A percentile compares a stretch with the other conserved stretches of the same genome.
These are phyloP conservation scores for Arvicanthis niloticus DNA, from an alignment of 2,113 vertebrate genomes.

Conservation along the genomic window DNA sequence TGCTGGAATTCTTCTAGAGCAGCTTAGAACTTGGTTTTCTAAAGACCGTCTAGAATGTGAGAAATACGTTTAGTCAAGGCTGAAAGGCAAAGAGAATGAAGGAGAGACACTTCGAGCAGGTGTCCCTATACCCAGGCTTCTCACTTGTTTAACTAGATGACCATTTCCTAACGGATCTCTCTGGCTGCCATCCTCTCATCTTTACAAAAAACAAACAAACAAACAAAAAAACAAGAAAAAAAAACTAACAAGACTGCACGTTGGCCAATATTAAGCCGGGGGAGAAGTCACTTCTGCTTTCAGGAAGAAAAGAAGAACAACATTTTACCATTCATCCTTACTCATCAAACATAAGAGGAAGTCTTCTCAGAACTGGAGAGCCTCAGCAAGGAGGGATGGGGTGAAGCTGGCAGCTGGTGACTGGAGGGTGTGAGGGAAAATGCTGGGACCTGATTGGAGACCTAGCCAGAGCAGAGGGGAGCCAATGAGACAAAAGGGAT, in stretches of 20 bases:
- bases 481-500: not conserved
- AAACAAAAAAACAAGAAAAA: not conserved
- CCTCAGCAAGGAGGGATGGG: not conserved
- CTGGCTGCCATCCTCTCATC: not conserved
- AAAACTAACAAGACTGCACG: not conserved
- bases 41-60: conserved; percentile 44
- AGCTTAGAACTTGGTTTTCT: conserved; percentile 42
- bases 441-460: not conserved
- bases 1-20: not conserved
- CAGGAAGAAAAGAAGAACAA: not conserved
- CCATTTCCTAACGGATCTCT: not conserved
- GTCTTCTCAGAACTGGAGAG: not conserved
- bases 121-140: not conserved
- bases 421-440: not conserved
- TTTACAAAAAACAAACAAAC: not conserved
- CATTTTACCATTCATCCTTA: conserved; percentile 42
- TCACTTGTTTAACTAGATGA: not conserved
- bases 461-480: not conserved
- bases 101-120: not conserved
- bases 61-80: not conserved
- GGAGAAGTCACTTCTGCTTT: conserved; percentile 72
- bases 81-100: not conserved
- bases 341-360: conserved; percentile 54
- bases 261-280: not conserved
- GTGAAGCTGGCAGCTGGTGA: not conserved